Conservation (phyloP, 2,888 invertebrate genomes). For the Acleris literana region DNA sequence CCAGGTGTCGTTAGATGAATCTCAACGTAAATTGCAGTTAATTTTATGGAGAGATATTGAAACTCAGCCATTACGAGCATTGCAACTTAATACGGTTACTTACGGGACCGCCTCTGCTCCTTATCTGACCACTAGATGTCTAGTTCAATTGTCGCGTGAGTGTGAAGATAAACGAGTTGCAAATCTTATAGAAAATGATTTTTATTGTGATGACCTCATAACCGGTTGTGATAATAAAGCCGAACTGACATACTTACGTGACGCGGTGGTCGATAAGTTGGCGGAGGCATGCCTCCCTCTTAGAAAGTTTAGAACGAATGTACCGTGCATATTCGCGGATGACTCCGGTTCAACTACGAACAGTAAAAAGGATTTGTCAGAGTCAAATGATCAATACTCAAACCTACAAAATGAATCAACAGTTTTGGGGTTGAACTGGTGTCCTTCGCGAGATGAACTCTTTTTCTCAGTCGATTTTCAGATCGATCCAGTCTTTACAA, state of each 20-base stretch:
- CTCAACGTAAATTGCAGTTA: constrained; percentile 11
- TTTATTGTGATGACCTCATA: constrained; percentile 13
- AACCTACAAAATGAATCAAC: too few species aligned
- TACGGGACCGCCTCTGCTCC: constrained; percentile 7
- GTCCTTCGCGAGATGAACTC: too few species aligned
- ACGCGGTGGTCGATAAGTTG: constrained; percentile 5
- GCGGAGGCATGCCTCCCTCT: constrained; percentile 2
- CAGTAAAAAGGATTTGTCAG: too few species aligned
- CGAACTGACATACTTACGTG: neutral
- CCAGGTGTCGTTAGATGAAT: constrained; percentile 2
- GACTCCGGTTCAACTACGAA: too few species aligned
- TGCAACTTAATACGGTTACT: constrained; percentile 4
- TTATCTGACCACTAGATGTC: constrained; percentile 1
- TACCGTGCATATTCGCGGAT: neutral
- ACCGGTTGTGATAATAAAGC: constrained; percentile 3
- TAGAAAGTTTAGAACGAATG: constrained; percentile 4
- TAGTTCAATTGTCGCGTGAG: constrained; percentile 1
- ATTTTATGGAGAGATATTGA: constrained; percentile 11
- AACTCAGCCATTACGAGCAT: constrained; percentile 2
- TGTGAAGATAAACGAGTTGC: neutral
- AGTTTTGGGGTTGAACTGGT: too few species aligned
- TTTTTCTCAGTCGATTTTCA: too few species aligned
- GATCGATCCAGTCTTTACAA: too few species aligned
- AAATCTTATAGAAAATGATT: constrained; percentile 2
- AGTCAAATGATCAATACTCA: too few species aligned